Evolutionary conservation across 1,140 invertebrate genomes (phyloP), one percentile per base, ranked within the genome.

Genomic region (Pseudomyrmex concolor): DNA sequence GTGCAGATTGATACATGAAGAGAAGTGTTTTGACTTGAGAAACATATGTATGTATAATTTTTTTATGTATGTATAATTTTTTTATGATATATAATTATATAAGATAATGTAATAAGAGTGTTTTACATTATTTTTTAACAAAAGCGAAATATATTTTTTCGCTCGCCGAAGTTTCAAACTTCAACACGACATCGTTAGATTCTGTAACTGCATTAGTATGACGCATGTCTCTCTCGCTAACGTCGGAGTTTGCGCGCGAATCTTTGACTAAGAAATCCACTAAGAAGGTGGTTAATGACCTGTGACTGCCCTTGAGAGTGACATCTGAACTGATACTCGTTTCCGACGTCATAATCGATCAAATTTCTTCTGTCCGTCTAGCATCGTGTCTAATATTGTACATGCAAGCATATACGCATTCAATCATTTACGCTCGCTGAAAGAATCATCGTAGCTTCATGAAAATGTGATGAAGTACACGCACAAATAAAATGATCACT

Each of bases 201-300:
- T 68, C 57, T 15, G 48, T 25, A 70, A 54, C 66, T 77, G 12
- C 22, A 74, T 51, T 17, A 64, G 48, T 54, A 51, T n/a, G 25
- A 70, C 19, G 74, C 34, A 34, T 34, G 34, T 34, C 34, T 5
- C 34, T 34, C 34, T 34, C 17, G 2, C 10, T 7, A 17, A 15
- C 34, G 43, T 15, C n/a, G 48, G 17, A 62, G 60, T 48, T 66
- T 15, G 19, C 43, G 72, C 22, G n/a, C 43, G 72, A 45, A 59
- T 57, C 50, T 67, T 22, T 17, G 17, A 55, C 34, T 81, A 83
- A 55, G 76, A 85, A 87, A 89, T 70, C 57, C 63, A 66, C 78
- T 77, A 85, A 84, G 25, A 88, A 88, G 86, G 88, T 90, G 86
- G 67, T 89, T 89, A 89, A 90, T 89, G 89, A 89, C 59, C 72